Base-by-base conservation (phyloP, 2,888 invertebrate genomes). In the Tiphia femorata region DNA sequence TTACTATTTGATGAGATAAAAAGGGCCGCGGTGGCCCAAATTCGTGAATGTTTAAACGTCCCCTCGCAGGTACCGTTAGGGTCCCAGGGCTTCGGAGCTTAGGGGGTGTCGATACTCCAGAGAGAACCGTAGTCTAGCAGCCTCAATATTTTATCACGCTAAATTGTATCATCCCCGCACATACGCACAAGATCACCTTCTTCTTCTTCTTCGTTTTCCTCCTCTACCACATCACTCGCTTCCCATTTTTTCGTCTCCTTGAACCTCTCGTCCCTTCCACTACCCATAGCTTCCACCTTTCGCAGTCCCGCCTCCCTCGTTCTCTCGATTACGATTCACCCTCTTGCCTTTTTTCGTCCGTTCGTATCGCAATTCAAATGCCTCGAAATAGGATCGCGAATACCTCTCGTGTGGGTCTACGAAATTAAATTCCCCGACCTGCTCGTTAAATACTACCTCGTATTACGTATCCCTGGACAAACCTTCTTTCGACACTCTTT, bases 1-100 rank as follows among this genome's bases (percentile, higher is more conserved):
- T 81, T 77, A 80, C 71, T 78, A 72, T 80, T 81, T 80, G 70
- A 80, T 79, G 79, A 78, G 80, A 79, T 79, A 80, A 80, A 80
- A 79, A 79, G 74, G 75, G 70, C 72, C 75, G 71, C 72, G 72
- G 72, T 67, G 70, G 71, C 64, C 53, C 65, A 37, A 62, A 12
- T 47, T 66, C 67, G 67, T 80, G 73, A 76, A 80, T 81, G 75
- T 78, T 81, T 80, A 62, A 80, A 57, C 42, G 37, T 7, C 20
- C 58, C 33, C 64, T 62, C 69, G 61, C 65, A 59, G 65, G 66
- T 66, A 64, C 64, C 65, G 70, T 67, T 60, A 62, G 63, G 59
- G 59, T 58, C 56, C 64, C 51, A 58, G 67, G 69, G 66, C 70
- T 75, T 72, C 65, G 64, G 72, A 59, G 77, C 74, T 76, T 76